Evolutionary conservation across 2,888 invertebrate genomes (phyloP).

Genomic region (Didymodactylos carnosus): DNA sequence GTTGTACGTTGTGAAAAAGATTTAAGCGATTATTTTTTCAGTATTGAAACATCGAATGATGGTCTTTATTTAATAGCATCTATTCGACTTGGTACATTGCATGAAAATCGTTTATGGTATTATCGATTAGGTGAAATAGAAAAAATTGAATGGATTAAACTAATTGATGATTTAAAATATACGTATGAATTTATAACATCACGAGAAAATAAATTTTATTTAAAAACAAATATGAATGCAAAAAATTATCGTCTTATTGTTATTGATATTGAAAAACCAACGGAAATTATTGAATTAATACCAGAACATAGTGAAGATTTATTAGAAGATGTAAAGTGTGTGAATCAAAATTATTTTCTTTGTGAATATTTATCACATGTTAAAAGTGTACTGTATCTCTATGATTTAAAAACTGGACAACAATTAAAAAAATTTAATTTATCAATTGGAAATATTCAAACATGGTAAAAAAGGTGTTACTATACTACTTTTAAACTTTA

Average conservation of each 20-base stretch:
- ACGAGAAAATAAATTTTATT: slow-evolving; percentile 14
- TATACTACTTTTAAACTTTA: not conserved
- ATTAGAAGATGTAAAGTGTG: slow-evolving; percentile 65
- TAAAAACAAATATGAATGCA: slow-evolving; percentile 46
- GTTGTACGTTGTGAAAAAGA: slow-evolving; percentile 3
- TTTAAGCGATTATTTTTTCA: slow-evolving; percentile 47
- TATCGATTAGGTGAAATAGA: not conserved
- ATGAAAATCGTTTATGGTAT: slow-evolving; percentile 62
- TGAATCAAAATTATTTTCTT: slow-evolving; percentile 63
- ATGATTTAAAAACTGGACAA: slow-evolving; percentile 51
- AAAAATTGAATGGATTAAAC: not conserved
- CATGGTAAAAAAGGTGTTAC: not conserved
- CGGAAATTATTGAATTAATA: slow-evolving; percentile 58
- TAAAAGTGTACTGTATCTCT: slow-evolving; percentile 54
- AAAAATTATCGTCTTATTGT: slow-evolving; percentile 48
- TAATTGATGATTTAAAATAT: not conserved
- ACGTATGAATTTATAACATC: slow-evolving; percentile 1
- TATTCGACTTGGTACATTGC: slow-evolving; percentile 60
- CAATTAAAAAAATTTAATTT: slow-evolving; percentile 53
- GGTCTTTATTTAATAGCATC: slow-evolving; percentile 65
- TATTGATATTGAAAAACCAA: not conserved
- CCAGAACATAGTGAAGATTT: slow-evolving; percentile 66
- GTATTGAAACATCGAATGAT: slow-evolving; percentile 67
- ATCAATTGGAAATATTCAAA: slow-evolving; percentile 53
- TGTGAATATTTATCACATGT: slow-evolving; percentile 52